Conservation (phyloP, 2,797 vertebrate species). For the Platyrinchus mystaceus region DNA sequence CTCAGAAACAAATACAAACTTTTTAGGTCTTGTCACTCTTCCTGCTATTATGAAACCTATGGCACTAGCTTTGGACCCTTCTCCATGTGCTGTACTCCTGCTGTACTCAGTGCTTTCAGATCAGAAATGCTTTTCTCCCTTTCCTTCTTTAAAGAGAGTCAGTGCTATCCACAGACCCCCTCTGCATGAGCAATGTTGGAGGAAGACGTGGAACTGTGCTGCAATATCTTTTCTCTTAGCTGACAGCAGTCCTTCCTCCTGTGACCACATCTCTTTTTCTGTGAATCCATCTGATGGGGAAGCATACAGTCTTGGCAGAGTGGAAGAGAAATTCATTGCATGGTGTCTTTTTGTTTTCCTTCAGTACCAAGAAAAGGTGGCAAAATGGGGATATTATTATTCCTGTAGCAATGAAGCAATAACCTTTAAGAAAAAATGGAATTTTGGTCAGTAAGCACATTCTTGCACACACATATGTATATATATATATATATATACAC, state of each 20-base stretch:
- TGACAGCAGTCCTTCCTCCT: background rate
- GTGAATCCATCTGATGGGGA: background rate
- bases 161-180: background rate
- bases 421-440: background rate
- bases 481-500: rapidly evolving
- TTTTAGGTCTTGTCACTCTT: background rate
- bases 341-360: background rate
- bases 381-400: background rate
- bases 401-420: background rate
- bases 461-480: background rate
- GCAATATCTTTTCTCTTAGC: background rate
- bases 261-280: background rate
- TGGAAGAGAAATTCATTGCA: background rate
- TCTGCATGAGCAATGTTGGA: background rate
- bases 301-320: background rate
- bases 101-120: background rate
- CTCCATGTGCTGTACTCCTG: background rate
- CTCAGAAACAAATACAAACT: background rate
- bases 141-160: background rate
- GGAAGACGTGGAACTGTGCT: background rate
- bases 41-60: background rate
- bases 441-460: background rate
- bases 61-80: background rate
- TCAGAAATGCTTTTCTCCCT: background rate
- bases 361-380: background rate